Conservation (phyloP, 2,888 invertebrate genomes). For the Leucophenga montana region DNA sequence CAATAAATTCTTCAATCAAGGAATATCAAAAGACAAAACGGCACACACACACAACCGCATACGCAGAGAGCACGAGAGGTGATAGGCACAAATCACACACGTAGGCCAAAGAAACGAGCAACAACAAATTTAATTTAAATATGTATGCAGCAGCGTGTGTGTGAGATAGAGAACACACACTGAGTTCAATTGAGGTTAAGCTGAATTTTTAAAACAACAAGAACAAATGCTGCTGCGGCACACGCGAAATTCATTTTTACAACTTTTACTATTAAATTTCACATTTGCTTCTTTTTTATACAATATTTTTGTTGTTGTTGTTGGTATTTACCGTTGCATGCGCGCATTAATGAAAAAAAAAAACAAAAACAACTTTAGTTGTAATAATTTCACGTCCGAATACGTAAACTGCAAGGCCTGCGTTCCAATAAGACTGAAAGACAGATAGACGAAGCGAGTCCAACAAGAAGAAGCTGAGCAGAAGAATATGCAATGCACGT, state of each 20-base stretch:
- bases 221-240: background rate
- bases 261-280: background rate
- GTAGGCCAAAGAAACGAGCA: background rate
- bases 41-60: background rate
- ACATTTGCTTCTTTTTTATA: constrained; percentile 1
- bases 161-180: constrained; percentile 13
- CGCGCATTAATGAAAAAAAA: background rate
- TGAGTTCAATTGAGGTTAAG: constrained; percentile 62
- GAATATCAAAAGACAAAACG: background rate
- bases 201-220: constrained; percentile 33
- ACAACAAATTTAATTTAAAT: background rate
- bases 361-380: background rate
- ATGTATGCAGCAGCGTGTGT: too few relatives aligned
- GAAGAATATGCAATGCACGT: constrained; percentile 5
- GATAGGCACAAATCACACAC: background rate
- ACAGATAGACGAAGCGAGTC: background rate
- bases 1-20: constrained; percentile 26
- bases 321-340: constrained; percentile 32
- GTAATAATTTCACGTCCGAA: background rate
- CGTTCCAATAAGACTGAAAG: background rate
- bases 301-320: background rate
- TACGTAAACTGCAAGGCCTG: background rate
- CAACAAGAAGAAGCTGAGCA: background rate
- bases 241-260: constrained; percentile 5
- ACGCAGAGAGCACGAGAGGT: background rate